Evolutionary conservation across 2,888 invertebrate genomes (phyloP), one percentile per base, ranked within the genome.

Genomic region (Lottia gigantea): DNA sequence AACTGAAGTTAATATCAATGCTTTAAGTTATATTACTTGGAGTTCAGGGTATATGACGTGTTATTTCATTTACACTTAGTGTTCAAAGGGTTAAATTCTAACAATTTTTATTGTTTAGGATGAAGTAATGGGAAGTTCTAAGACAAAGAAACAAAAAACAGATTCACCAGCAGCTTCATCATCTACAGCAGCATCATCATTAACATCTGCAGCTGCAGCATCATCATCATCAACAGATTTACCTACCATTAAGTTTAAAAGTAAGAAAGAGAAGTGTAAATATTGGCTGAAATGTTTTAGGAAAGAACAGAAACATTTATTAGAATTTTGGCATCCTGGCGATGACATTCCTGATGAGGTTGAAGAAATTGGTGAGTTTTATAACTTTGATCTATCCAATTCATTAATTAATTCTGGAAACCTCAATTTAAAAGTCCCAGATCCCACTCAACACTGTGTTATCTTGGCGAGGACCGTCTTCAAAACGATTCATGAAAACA

Each of bases 221-320:
- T 62, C 63, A 7, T 47, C 70, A 15, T 49, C 70, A 40, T 75
- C 70, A 40, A 68, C 64, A 40, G 65, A 66, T 15, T 11, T 14
- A 16, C 45, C 25, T 2, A 25, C 31, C 46, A 31, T 66, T 15
- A 63, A 71, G 64, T 63, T 68, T 26, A 16, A 25, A 6, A 67
- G 19, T 16, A 70, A 55, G 25, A 78, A 74, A 68, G 64, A 67
- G 8, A 82, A 82, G 64, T 93, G 93, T 85, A 90, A 91, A 87
- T 93, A 93, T 84, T 92, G 92, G 73, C 88, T 87, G 14, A 88
- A 87, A 71, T 93, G 93, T 83, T 89, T n/a, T 86, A 92, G 93
- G 79, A 91, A 90, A 81, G 93, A 92, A 85, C 88, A 91, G 0
- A 85, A 87, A 6, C 94, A 94, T 85, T 90, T 90, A 76, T 82